These are phyloP conservation scores for Phlogophora meticulosa DNA, from an alignment of 2,888 invertebrate species.

Conservation along the genomic window DNA sequence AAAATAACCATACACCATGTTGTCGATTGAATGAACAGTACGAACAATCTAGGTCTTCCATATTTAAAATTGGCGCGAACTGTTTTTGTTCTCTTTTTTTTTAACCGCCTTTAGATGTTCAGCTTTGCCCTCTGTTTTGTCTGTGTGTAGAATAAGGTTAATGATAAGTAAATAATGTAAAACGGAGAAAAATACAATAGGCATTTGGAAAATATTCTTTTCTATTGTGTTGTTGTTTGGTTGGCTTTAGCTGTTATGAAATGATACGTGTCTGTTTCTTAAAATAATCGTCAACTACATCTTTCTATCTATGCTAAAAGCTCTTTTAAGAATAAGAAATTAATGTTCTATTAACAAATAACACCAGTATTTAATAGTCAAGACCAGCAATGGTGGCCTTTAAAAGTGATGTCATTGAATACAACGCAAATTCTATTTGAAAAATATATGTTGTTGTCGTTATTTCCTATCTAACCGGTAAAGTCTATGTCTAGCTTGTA, in stretches of 20 bases:
- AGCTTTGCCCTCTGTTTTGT: slow-evolving; percentile 63
- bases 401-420: not conserved
- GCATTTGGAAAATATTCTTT: slow-evolving; percentile 20
- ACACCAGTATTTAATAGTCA: not conserved
- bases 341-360: not conserved
- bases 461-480: slow-evolving; percentile 17
- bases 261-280: slow-evolving; percentile 2
- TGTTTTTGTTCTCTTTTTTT: not conserved
- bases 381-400: not conserved
- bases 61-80: slow-evolving; percentile 10
- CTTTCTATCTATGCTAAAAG: not conserved
- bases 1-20: not conserved
- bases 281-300: not conserved
- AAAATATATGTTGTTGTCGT: slow-evolving; percentile 11
- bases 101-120: slow-evolving; percentile 40
- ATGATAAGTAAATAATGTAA: slow-evolving; percentile 52
- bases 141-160: slow-evolving; percentile 62
- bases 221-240: not conserved
- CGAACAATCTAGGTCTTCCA: slow-evolving; percentile 25
- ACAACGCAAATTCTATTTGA: not conserved
- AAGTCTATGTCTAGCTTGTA: slow-evolving; percentile 17
- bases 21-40: slow-evolving; percentile 2
- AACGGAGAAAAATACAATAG: slow-evolving; percentile 28
- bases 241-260: slow-evolving; percentile 7
- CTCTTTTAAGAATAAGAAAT: not conserved